Percentiles rank a stretch among this genome's conserved stretches.
Evolutionary conservation across 2,113 vertebrate species (phyloP).

Genomic region (Mus spicilegus): DNA sequence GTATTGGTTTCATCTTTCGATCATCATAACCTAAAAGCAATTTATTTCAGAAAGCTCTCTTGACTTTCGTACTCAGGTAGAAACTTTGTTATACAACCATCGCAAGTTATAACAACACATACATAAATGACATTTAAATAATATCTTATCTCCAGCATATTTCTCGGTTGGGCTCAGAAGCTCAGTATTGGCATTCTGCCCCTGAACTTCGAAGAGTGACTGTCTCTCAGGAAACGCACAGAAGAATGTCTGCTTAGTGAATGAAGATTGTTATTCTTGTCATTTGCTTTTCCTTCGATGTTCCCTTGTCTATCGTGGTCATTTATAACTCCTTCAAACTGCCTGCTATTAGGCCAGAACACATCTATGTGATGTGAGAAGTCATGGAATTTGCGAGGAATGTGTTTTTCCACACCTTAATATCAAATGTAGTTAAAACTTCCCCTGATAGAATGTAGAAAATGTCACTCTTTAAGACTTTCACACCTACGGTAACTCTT

Average conservation of each 20-base stretch:
- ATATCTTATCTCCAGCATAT: not conserved
- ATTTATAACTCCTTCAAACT: not conserved
- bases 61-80: not conserved
- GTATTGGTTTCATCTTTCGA: not conserved
- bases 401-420: conserved; percentile 50
- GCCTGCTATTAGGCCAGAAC: not conserved
- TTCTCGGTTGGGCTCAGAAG: not conserved
- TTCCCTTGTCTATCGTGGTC: not conserved
- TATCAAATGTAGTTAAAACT: conserved; percentile 27
- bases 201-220: not conserved
- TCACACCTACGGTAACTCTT: not conserved
- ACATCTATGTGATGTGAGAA: not conserved
- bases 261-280: not conserved
- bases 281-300: not conserved
- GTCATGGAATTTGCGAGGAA: not conserved
- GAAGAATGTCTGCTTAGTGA: not conserved
- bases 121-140: not conserved
- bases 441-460: not conserved
- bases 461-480: conserved; percentile 49
- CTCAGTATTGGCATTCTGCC: not conserved
- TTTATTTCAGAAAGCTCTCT: not conserved
- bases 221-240: not conserved
- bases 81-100: not conserved
- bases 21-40: not conserved
- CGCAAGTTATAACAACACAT: not conserved